Conservation (phyloP, 2,888 invertebrate genomes). For the Plutella xylostella region DNA sequence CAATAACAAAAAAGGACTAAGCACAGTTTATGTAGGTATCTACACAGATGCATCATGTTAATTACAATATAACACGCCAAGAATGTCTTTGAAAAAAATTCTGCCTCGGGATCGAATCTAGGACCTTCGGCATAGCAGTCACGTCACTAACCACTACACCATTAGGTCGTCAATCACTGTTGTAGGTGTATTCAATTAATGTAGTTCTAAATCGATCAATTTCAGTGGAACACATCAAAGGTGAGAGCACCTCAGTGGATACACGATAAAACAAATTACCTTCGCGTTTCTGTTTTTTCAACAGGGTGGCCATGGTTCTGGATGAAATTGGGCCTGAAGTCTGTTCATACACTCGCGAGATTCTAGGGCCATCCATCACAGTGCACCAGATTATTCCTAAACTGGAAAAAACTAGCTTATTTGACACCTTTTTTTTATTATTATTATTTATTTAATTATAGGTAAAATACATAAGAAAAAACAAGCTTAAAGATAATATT, state of each 20-base stretch:
- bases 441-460: neutral
- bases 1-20: no score
- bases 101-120: no score
- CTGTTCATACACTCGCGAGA: neutral
- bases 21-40: no score
- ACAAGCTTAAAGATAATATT: no score
- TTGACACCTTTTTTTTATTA: neutral
- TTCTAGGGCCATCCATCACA: neutral
- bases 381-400: neutral
- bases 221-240: slow-evolving; percentile 29
- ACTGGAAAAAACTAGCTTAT: no score
- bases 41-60: no score
- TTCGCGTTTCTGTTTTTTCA: slow-evolving; percentile 22
- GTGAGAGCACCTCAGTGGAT: slow-evolving; percentile 21
- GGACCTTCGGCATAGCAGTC: no score
- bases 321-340: neutral
- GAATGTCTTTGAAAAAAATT: no score
- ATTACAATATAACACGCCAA: no score
- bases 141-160: no score
- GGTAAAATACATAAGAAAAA: neutral
- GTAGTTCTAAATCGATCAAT: neutral
- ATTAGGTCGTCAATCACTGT: no score
- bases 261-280: slow-evolving; percentile 36
- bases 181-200: no score
- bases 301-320: slow-evolving; percentile 13